A percentile compares a stretch with the other conserved stretches of the same genome.
Conservation (phyloP, 2,888 invertebrate species). For the Phaonia tiefii region DNA sequence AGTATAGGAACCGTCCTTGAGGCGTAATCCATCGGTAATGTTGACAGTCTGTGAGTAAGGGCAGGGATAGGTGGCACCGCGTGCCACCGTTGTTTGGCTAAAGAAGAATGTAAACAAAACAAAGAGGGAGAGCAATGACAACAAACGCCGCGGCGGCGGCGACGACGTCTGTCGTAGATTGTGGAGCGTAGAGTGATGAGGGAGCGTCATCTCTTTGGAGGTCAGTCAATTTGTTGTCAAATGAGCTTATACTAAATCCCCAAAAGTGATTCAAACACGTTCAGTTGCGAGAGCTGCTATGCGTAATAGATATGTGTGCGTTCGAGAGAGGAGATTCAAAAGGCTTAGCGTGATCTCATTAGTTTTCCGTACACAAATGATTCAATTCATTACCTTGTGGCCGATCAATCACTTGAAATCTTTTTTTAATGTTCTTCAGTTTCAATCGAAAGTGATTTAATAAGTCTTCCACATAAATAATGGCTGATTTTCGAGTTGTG, state of each 20-base stretch:
- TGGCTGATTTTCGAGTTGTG: not conserved
- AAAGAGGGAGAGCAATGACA: constrained; percentile 31
- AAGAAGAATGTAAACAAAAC: constrained; percentile 49
- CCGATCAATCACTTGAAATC: constrained; percentile 29
- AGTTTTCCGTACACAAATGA: constrained; percentile 1
- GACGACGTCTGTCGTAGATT: not conserved
- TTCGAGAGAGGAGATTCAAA: not conserved
- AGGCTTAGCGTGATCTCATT: constrained; percentile 15
- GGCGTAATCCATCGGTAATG: constrained; percentile 73
- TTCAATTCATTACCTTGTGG: constrained; percentile 23
- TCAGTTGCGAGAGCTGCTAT: not conserved
- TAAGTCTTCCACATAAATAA: constrained; percentile 24
- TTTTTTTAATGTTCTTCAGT: not conserved
- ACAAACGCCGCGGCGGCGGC: not conserved
- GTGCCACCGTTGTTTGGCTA: constrained; percentile 27
- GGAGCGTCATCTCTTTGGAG: constrained; percentile 4
- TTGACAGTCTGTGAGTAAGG: constrained; percentile 75
- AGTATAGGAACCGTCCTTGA: constrained; percentile 76
- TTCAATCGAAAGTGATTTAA: constrained; percentile 4
- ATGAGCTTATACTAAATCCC: not conserved
- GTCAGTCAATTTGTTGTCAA: not conserved
- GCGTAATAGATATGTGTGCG: not conserved
- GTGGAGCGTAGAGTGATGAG: constrained; percentile 6
- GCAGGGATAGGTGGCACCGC: constrained; percentile 73
- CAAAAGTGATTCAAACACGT: too few species aligned